Evolutionary conservation across 2,888 invertebrate species (phyloP).

Genomic region (Ecliptopera silaceata): DNA sequence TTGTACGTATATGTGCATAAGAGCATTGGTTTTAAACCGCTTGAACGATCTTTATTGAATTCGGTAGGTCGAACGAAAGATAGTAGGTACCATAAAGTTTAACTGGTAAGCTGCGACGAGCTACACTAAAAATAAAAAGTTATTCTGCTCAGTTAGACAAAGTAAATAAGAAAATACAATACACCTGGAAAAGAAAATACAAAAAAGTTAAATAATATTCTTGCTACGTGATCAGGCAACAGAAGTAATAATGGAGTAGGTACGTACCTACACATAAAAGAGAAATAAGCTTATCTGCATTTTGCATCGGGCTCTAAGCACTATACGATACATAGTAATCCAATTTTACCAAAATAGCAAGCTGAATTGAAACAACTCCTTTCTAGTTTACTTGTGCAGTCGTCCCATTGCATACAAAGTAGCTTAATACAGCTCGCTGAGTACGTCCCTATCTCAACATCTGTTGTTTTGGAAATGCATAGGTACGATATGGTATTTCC

Average conservation of each 20-base stretch:
- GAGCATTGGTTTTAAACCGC: too few species aligned
- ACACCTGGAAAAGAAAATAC: background rate
- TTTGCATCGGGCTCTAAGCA: slow-evolving; percentile 15
- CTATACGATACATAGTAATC: slow-evolving; percentile 20
- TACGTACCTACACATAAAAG: background rate
- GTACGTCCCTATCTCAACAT: slow-evolving; percentile 24
- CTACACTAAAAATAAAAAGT: too few species aligned
- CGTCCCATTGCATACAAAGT: slow-evolving; percentile 36
- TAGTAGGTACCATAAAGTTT: too few species aligned
- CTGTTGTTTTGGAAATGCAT: slow-evolving; percentile 24
- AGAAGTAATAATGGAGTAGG: too few species aligned
- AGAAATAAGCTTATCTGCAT: slow-evolving; percentile 16
- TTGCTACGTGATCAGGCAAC: too few species aligned
- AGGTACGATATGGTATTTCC: too few species aligned
- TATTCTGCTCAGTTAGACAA: background rate
- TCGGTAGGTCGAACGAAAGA: too few species aligned
- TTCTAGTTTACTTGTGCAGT: slow-evolving; percentile 29
- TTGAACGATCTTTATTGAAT: too few species aligned
- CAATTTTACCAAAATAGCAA: slow-evolving; percentile 26
- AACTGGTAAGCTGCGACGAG: too few species aligned
- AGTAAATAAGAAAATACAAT: background rate
- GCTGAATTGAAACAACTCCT: slow-evolving; percentile 29
- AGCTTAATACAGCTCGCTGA: slow-evolving; percentile 19
- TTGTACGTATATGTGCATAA: too few species aligned
- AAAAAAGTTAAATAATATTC: too few species aligned